Percentiles rank a stretch among this genome's conserved stretches.
Conservation (phyloP, 2,888 invertebrate genomes). For the Flexamia atlantica region DNA sequence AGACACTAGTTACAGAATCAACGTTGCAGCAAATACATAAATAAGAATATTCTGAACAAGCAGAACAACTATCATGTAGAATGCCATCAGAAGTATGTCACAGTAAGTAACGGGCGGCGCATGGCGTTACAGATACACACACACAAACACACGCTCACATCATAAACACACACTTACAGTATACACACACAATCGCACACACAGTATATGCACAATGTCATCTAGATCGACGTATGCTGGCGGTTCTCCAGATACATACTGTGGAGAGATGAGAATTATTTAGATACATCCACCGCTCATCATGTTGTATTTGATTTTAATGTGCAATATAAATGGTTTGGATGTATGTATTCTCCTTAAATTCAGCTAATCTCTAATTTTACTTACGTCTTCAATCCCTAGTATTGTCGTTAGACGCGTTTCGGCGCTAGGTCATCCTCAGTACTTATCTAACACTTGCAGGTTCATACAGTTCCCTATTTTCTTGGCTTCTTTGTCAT, state of each 20-base stretch:
- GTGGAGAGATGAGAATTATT: background rate
- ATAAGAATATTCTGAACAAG: constrained; percentile 19
- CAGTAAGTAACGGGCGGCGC: constrained; percentile 15
- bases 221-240: constrained; percentile 14
- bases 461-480: too few species aligned
- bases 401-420: too few species aligned
- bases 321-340: too few species aligned
- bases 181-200: background rate
- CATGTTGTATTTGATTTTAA: too few species aligned
- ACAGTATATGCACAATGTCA: background rate
- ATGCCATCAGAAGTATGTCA: constrained; percentile 22
- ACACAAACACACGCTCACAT: background rate
- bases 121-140: background rate
- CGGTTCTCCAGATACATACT: background rate
- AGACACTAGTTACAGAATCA: too few species aligned
- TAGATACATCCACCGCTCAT: background rate
- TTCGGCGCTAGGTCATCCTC: too few species aligned
- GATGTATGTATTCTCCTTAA: too few species aligned
- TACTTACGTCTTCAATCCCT: too few species aligned
- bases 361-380: too few species aligned
- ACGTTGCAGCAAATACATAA: background rate
- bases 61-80: constrained; percentile 7
- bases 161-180: background rate
- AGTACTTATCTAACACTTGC: too few species aligned
- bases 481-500: too few species aligned